Evolutionary conservation across 2,797 vertebrate genomes (phyloP), one percentile per base, ranked within the genome.

Genomic region (Protosalanx chinensis): DNA sequence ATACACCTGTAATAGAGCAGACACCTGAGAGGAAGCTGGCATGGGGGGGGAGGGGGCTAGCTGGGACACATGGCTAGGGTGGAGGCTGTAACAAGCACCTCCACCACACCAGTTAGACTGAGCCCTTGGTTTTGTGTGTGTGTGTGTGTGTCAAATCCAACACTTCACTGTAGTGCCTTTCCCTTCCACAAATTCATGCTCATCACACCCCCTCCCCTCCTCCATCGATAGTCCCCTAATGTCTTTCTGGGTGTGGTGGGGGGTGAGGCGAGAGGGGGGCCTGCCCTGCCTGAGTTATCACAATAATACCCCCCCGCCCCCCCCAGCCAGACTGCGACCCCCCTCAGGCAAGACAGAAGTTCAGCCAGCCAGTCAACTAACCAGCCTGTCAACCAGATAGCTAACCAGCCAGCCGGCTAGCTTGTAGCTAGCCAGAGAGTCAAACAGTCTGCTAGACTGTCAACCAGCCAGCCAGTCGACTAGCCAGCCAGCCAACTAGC

Each of bases 21-120:
- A 78, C 68, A 76, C 80, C 81, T 79, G 80, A 84, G 72, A 73
- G 66, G 56, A 67, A 74, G 57, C 66, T 58, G 63, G 15, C 20
- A 16, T 10, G 41, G 15, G 6, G 41, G 23, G 49, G 16, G 51
- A 18, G 51, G 15, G 27, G 8, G 58, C 58, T 8, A 23, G 59
- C 59, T 30, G 27, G 59, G 2, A n/a, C 51, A 46, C 51, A 56
- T 16, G 51, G 59, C 12, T 13, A 3, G 1, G 13, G 27, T 13
- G 10, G 23, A 30, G 59, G 8, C 59, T 13, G 13, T 27, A 27
- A 61, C 23, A 30, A 61, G 3, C 59, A 30, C 27, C 10, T 15
- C 2, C 59, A 61, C 27, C 30, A 30, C 59, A 13, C 23, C 23
- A 27, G 10, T 61, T 61, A 29, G 23, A 23, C 6, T 13, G 23